Base-by-base conservation (phyloP, 2,113 vertebrate genomes). In the Camelus bactrianus region DNA sequence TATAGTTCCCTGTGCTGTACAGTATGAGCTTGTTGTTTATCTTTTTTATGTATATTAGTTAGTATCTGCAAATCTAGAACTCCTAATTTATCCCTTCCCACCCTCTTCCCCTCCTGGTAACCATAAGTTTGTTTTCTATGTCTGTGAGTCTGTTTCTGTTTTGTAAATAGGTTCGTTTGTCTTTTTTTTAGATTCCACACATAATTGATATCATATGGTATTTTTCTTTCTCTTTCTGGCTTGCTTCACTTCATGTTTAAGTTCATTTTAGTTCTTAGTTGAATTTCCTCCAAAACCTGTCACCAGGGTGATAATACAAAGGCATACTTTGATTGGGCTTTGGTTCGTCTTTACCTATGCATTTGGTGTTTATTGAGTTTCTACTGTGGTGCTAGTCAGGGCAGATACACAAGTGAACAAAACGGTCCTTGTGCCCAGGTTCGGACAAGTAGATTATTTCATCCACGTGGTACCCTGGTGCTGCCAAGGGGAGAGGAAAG, bases 221-320 rank as follows among this genome's bases (percentile, higher is more conserved):
- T 42, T 42, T 42, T 42, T 42, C 38, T 42, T 42, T 42, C 38
- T 42, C 38, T 42, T 42, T 42, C 38, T 42, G 38, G 38, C 38
- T 42, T 42, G 38, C 38, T 42, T 42, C 38, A 42, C 38, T 42
- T 42, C 4, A 5, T 42, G 38, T 42, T 69, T 48, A 95, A 82
- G 8, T 75, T 92, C 32, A 80, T 79, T 83, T 89, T 88, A 9
- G 11, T 76, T 80, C 73, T 94, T 32, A 60, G 77, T 86, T 96
- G 58, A 88, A 85, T 92, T 88, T 67, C 42, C 19, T n/a, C 52
- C 7, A 84, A 93, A 60, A 65, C 15, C 52, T 72, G 42, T 46
- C 52, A 84, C 19, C 42, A 70, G 30, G 7, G 5, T 84, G 91
- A 38, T 2, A 83, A 56, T 50, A 30, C 30, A 42, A 86, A 93